A percentile compares a stretch with the other conserved stretches of the same genome.
phyloP scores from a whole-genome alignment of 2,797 vertebrate genomes.

The Columba guinea region DNA sequence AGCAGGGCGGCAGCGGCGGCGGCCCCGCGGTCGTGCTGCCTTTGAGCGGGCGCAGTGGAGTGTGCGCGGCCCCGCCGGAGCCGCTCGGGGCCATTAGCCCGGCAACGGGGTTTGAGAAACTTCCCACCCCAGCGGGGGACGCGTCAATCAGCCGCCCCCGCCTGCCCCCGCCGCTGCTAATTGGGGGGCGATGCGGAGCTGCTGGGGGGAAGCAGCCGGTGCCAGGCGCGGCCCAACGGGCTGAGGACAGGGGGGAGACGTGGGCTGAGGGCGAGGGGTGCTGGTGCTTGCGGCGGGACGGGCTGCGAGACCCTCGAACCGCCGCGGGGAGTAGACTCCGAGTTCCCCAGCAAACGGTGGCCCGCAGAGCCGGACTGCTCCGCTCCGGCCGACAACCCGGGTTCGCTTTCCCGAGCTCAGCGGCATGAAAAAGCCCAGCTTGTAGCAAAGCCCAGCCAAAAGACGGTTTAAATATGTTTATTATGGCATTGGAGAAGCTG shows the following conservation, averaged over 20 bases:
- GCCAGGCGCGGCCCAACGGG: not conserved
- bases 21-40: constrained; percentile 82
- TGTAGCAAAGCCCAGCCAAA: not conserved
- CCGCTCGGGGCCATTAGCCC: constrained; percentile 81
- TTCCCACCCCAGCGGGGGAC: constrained; percentile 82
- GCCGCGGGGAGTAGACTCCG: not conserved
- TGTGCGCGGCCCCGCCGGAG: constrained; percentile 82
- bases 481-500: not conserved
- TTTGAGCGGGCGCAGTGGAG: constrained; percentile 91
- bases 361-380: not conserved
- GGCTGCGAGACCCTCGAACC: not conserved
- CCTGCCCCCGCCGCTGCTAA: not conserved
- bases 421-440: not conserved
- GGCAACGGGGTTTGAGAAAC: constrained; percentile 82
- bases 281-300: not conserved
- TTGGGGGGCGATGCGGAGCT: not conserved
- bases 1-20: constrained; percentile 83
- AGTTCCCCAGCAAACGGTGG: not conserved
- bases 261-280: not conserved
- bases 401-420: not conserved
- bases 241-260: not conserved
- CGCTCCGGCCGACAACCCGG: not conserved
- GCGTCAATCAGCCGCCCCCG: constrained; percentile 79
- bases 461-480: not conserved
- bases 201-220: not conserved